These are phyloP conservation scores for Leistus spinibarbis DNA, from an alignment of 2,888 invertebrate species.

Conservation along the genomic window DNA sequence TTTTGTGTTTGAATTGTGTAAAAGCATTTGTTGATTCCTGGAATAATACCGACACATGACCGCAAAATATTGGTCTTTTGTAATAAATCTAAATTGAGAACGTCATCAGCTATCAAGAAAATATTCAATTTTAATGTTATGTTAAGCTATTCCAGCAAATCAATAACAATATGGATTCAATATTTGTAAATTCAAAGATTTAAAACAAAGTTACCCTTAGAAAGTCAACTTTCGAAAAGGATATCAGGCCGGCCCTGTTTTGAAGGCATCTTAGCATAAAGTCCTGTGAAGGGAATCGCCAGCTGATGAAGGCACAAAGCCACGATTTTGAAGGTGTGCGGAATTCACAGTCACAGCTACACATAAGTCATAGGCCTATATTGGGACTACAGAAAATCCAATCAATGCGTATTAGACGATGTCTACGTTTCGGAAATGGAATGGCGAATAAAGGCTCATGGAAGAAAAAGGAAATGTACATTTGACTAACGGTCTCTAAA, in stretches of 20 bases:
- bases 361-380: slow-evolving; percentile 1
- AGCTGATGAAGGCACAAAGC: slow-evolving; percentile 21
- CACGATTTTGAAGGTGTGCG: slow-evolving; percentile 16
- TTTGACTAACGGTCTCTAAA: slow-evolving; percentile 17
- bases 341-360: neutral
- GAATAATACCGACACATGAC: no score
- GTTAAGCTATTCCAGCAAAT: no score
- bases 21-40: no score
- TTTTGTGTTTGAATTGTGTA: no score
- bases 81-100: no score
- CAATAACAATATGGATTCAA: no score
- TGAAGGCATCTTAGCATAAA: neutral
- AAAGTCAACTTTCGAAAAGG: neutral
- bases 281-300: slow-evolving; percentile 9
- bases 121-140: no score
- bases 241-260: neutral
- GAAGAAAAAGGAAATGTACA: slow-evolving; percentile 13
- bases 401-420: slow-evolving; percentile 13
- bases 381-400: slow-evolving; percentile 11
- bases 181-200: no score
- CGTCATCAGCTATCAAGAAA: no score
- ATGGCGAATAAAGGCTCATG: slow-evolving; percentile 18
- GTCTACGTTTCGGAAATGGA: slow-evolving; percentile 17
- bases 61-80: no score
- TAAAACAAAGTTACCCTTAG: neutral